These are phyloP conservation scores for Hyphantria cunea DNA, from an alignment of 1,140 invertebrate species.

Conservation along the genomic window DNA sequence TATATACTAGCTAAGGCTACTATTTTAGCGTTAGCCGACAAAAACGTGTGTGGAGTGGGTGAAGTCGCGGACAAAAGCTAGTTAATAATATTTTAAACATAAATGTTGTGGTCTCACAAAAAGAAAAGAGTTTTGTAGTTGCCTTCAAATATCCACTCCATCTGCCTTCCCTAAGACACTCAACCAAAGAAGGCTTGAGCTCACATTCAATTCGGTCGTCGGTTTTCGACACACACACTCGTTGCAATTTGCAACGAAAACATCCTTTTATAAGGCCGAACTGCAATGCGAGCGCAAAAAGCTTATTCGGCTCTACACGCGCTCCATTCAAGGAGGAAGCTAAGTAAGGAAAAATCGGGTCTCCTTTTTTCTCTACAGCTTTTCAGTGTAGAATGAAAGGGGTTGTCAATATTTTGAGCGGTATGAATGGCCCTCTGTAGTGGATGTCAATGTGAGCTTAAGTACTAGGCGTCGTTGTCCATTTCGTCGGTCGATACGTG, in stretches of 20 bases:
- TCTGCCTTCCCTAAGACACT: conserved; percentile 5
- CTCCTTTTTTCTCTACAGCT: conserved; percentile 66
- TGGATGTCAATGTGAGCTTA: conserved; percentile 66
- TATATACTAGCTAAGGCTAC: too few relatives aligned
- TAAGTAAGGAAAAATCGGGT: conserved; percentile 63
- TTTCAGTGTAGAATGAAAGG: conserved; percentile 64
- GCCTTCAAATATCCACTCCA: not conserved
- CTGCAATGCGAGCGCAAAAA: conserved; percentile 52
- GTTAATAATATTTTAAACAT: too few relatives aligned
- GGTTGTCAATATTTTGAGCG: conserved; percentile 79
- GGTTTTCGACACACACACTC: conserved; percentile 17
- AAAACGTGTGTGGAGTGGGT: too few relatives aligned
- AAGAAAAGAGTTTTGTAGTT: too few relatives aligned
- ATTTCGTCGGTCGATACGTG: conserved; percentile 32
- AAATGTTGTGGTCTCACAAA: too few relatives aligned
- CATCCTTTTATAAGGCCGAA: conserved; percentile 40
- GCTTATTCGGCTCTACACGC: conserved; percentile 62
- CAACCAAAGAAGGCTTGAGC: not conserved
- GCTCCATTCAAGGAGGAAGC: conserved; percentile 51
- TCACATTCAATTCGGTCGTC: conserved; percentile 16
- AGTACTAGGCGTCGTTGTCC: conserved; percentile 52
- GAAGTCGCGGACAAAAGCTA: too few relatives aligned
- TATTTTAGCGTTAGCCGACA: too few relatives aligned
- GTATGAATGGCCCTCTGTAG: conserved; percentile 65
- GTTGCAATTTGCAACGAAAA: conserved; percentile 50